Evolutionary conservation across 2,797 vertebrate genomes (phyloP), one percentile per base, ranked within the genome.

Genomic region (Artibeus jamaicensis): DNA sequence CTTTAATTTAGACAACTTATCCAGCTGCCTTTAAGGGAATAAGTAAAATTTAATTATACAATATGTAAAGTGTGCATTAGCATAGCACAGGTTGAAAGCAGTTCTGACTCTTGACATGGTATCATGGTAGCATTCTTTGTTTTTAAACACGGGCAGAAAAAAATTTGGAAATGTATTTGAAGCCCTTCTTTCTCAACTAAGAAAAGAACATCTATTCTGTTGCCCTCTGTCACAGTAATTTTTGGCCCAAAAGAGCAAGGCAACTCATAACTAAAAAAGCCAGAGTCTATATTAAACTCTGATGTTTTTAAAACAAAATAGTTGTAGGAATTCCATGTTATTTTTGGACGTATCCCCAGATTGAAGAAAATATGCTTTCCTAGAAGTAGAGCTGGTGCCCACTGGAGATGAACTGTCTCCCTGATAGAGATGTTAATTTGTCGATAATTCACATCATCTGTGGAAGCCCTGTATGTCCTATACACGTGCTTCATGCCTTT

Each of bases 271-370:
- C 93, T 96, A 92, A 96, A 96, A 95, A 95, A 97, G 95, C 93
- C 85, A 93, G 76, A 96, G 76, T 94, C 97, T 98, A 93, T 97
- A 96, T 97, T 97, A 97, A 96, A 95, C 90, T 89, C 96, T 89
- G 76, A 93, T 96, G 92, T 94, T 97, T 96, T 96, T 81, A 79
- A 97, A 97, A 92, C 96, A 97, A 95, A 97, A 93, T 97, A 96
- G 97, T 96, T 91, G 77, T 94, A 96, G 89, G 93, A 95, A 97
- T 95, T 95, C 89, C 91, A 78, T 97, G 95, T 97, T 97, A 37
- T 98, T 89, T 91, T 97, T 97, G 95, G 96, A 93, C 55, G 21
- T 71, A 8, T 86, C 95, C 92, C 92, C 97, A 97, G 96, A 96
- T 22, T 79, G 83, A 94, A 95, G 86, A 70, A 97, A 97, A 92